phyloP scores from a whole-genome alignment of 2,797 vertebrate species.

The Sebastiscus tertius region DNA sequence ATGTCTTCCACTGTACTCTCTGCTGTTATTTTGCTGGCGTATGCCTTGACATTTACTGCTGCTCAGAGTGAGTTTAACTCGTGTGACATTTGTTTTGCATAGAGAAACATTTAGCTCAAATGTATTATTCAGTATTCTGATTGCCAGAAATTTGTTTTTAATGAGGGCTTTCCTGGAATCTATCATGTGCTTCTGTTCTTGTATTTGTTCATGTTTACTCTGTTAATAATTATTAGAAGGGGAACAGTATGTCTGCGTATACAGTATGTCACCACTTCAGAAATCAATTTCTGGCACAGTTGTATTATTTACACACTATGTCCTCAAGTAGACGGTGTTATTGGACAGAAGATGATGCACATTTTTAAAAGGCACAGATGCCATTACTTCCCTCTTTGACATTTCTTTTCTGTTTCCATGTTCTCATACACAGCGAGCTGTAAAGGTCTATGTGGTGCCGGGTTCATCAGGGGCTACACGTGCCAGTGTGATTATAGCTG shows the following conservation, averaged over 20 bases:
- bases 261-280: neutral
- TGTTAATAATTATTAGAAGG: conserved; percentile 38
- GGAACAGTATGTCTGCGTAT: neutral
- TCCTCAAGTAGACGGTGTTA: neutral
- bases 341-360: neutral
- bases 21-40: conserved; percentile 56
- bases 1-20: conserved; percentile 54
- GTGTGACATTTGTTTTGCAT: neutral
- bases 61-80: conserved; percentile 75
- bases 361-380: neutral
- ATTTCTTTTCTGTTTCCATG: conserved; percentile 26
- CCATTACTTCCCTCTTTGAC: neutral
- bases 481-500: conserved; percentile 96
- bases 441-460: conserved; percentile 88
- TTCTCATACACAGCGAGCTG: conserved; percentile 83
- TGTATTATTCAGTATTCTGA: neutral
- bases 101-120: neutral
- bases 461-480: conserved; percentile 86
- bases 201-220: conserved; percentile 43
- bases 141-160: neutral
- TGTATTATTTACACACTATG: neutral
- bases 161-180: neutral
- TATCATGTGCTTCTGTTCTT: neutral
- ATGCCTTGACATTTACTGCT: conserved; percentile 34
- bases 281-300: conserved; percentile 29